These are phyloP conservation scores for Gyrodactylus bullatarudis DNA, from an alignment of 1,140 invertebrate species.

Conservation along the genomic window DNA sequence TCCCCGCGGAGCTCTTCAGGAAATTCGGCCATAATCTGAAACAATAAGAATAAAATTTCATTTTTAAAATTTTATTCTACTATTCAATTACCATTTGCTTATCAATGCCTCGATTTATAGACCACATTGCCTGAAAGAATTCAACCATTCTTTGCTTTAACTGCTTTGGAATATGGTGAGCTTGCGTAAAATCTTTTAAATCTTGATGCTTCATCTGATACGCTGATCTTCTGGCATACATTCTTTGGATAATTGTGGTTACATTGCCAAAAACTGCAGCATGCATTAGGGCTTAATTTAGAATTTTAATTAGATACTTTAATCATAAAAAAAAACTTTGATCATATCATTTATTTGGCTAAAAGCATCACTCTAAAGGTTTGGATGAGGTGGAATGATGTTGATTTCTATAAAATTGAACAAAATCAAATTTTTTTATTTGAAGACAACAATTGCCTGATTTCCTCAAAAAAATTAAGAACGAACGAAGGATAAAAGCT, in stretches of 20 bases:
- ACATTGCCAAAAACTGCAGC: constrained; percentile 21
- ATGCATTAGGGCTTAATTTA: constrained; percentile 18
- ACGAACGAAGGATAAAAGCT: too few species aligned
- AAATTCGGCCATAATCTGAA: constrained; percentile 65
- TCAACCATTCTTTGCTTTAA: constrained; percentile 17
- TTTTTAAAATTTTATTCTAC: background rate
- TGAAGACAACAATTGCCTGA: too few species aligned
- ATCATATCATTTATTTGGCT: too few species aligned
- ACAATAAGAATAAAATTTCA: background rate
- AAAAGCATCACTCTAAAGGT: too few species aligned
- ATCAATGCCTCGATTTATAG: constrained; percentile 18
- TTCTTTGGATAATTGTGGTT: constrained; percentile 19
- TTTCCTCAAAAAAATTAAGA: too few species aligned
- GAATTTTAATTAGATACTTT: background rate
- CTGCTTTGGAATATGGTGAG: constrained; percentile 16
- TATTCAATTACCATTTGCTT: constrained; percentile 14
- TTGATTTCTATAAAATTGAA: too few species aligned
- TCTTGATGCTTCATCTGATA: constrained; percentile 19
- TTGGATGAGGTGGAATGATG: too few species aligned
- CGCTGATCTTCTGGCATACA: constrained; percentile 17
- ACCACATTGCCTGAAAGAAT: constrained; percentile 18
- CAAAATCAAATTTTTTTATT: background rate
- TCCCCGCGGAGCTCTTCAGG: constrained; percentile 69
- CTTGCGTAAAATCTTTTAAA: constrained; percentile 19
- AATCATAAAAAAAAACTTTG: background rate